phyloP scores from a whole-genome alignment of 1,140 invertebrate genomes.

The Anastatus disparis region DNA sequence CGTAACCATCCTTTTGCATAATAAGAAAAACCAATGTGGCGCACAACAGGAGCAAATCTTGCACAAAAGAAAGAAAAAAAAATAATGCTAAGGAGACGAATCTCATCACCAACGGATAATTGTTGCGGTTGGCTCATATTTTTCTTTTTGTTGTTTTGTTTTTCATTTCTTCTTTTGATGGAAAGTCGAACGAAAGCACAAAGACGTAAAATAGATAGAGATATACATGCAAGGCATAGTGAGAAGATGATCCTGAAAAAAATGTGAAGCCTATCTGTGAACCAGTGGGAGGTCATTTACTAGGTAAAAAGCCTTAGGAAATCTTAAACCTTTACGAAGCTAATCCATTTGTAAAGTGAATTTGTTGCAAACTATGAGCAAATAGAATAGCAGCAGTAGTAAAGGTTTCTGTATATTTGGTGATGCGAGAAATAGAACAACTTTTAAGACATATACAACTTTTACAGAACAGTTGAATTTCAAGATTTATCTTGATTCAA shows the following conservation, averaged over 20 bases:
- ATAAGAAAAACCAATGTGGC: neutral
- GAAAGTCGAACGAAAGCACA: slow-evolving; percentile 23
- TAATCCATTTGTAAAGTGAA: slow-evolving; percentile 10
- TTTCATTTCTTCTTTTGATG: slow-evolving; percentile 18
- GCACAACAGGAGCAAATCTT: neutral
- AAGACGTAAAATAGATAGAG: no score
- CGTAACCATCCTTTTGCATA: slow-evolving; percentile 16
- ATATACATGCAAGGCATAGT: neutral
- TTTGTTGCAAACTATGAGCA: no score
- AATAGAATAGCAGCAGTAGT: no score
- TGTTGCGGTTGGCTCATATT: neutral
- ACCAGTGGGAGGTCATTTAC: neutral
- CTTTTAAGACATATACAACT: no score
- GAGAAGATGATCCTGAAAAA: neutral
- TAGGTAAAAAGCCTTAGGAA: no score
- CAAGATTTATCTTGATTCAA: no score
- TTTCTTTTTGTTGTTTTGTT: no score
- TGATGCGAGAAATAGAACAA: neutral
- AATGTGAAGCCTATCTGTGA: no score
- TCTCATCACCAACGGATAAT: neutral
- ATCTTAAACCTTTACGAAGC: neutral
- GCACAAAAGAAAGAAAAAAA: neutral
- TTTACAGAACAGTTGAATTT: no score
- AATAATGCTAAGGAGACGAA: neutral
- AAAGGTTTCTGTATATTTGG: neutral